A percentile compares a stretch with the other conserved stretches of the same genome.
These are phyloP conservation scores for Euleptes europaea DNA, from an alignment of 2,113 vertebrate species.

Conservation along the genomic window DNA sequence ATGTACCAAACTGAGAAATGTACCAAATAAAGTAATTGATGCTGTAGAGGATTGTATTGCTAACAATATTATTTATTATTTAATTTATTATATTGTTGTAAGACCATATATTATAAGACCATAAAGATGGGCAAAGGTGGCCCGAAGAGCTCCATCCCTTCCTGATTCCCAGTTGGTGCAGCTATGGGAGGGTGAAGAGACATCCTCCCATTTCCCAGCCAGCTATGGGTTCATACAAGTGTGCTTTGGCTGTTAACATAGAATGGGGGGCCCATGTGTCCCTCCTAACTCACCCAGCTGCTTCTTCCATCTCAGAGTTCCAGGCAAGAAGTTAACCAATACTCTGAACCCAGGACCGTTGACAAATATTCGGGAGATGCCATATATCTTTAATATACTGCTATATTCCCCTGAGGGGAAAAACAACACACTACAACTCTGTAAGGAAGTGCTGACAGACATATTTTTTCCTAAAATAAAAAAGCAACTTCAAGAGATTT, in stretches of 20 bases:
- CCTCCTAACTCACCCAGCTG: not conserved
- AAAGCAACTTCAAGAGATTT: not conserved
- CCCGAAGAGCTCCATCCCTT: not conserved
- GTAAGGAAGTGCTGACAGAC: not conserved
- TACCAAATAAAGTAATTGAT: slow-evolving; percentile 27
- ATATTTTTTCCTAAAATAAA: not conserved
- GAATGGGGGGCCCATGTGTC: not conserved
- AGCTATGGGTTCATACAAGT: not conserved
- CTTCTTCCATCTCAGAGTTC: too few relatives aligned
- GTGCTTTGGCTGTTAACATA: not conserved
- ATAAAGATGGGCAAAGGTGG: not conserved
- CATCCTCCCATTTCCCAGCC: too few relatives aligned
- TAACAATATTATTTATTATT: slow-evolving; percentile 54
- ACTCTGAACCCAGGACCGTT: not conserved
- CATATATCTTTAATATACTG: too few relatives aligned
- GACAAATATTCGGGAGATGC: not conserved
- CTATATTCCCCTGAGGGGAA: not conserved
- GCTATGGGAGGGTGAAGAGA: not conserved
- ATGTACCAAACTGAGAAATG: not conserved
- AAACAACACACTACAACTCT: not conserved
- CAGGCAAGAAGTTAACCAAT: not conserved
- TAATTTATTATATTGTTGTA: slow-evolving; percentile 45
- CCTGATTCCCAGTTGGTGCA: not conserved
- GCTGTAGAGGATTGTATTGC: slow-evolving; percentile 1
- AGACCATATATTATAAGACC: slow-evolving; percentile 54